Base-by-base conservation (phyloP, 1,140 invertebrate species). In the Drosophila mojavensis region DNA sequence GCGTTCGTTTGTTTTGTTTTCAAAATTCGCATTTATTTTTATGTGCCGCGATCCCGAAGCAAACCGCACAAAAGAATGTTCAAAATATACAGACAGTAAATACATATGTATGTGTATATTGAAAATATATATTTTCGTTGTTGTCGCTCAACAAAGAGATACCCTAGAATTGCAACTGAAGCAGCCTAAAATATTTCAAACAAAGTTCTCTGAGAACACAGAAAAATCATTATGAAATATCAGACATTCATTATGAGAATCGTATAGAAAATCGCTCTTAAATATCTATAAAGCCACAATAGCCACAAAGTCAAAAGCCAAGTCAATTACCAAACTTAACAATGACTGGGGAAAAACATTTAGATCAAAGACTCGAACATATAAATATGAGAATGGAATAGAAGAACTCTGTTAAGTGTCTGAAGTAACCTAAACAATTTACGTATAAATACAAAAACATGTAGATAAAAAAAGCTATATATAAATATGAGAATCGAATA, bases 1-100 rank as follows among this genome's bases (percentile, higher is more conserved):
- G 66, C 30, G 45, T 43, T 66, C 15, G 50, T 76, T 78, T 81
- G 78, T 81, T 81, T 81, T 81, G 78, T 81, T 81, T 81, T 59
- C 41, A n/a, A 66, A 55, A 73, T 81, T 81, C 78, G 79, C 73
- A 20, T 76, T 36, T 60, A 61, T 28, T 66, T 79, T 68, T 72
- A 66, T 33, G 51, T 45, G 17, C 30, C 60, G 53, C 53, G 43
- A 51, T 53, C 43, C 50, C 59, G 59, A 53, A 30, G 33, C 51
- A 11, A 39, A 39, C 67, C 55, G 41, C 48, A 61, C 56, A 61
- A 30, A 50, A 62, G 48, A 47, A 61, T 30, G 13, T 24, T 6
- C 55, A 36, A 36, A 48, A 48, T n/a, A 51, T 43, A 66, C 33
- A 50, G 10, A 36, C 26, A 15, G n/a, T 6, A n/a, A 17, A 11